Evolutionary conservation across 1,140 invertebrate species (phyloP), one percentile per base, ranked within the genome.

Genomic region (Nephotettix cincticeps): DNA sequence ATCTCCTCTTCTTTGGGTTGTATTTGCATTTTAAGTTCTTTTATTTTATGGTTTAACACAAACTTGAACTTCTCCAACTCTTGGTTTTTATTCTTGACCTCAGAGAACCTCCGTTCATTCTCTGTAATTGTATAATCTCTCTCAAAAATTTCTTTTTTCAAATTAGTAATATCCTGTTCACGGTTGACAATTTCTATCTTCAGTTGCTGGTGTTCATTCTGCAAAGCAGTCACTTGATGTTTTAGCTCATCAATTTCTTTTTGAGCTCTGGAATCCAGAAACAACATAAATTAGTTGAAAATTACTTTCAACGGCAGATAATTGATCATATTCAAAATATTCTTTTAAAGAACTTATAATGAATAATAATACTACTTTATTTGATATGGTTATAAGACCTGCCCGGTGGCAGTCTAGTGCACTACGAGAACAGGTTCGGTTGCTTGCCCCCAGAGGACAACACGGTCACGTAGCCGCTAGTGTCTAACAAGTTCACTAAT

Each of bases 61-160:
- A 94, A 95, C 78, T 94, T 95, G 75, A 91, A 94, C 78, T 96
- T 97, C 77, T 96, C 93, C 68, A 96, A 78, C 79, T 96, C 93
- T 77, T 93, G 89, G 77, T 95, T 96, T 76, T 90, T 93, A 64
- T 89, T 87, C 78, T 93, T 91, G 68, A 96, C 80, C 72, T 95
- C 93, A 74, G 88, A 89, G 69, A 97, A 93, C 72, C 88, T 83
- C 77, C 90, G 92, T 81, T 96, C 94, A 79, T 95, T 96, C 40
- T 92, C 90, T 73, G 91, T 88, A 73, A 96, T 93, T 1, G 88
- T 91, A 1, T 85, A 82, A 78, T 96, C 93, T 71, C 91, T 87
- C 78, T 95, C 92, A 1, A 85, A 81, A 40, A 97, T 87, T 78
- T 92, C 91, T 77, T 87, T 90, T 56, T 89, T 89, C 47, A 93